Conservation (phyloP, 2,113 vertebrate species). For the Ibidorhyncha struthersii region DNA sequence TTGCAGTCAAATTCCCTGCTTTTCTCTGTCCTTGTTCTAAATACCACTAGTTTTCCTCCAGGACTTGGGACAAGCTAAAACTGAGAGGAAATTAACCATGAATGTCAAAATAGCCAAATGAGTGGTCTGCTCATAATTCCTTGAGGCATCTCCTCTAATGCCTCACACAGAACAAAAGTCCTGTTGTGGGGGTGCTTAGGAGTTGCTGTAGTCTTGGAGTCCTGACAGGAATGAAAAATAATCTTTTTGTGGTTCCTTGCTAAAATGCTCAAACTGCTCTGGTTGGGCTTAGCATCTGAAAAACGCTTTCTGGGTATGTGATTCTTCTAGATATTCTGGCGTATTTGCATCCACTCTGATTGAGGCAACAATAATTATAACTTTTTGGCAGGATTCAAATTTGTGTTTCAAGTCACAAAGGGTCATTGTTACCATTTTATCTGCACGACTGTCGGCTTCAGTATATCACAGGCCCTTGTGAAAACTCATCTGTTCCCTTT, state of each 20-base stretch:
- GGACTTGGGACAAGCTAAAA: background rate
- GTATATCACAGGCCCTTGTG: background rate
- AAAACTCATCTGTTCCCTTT: background rate
- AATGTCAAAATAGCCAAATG: constrained; percentile 37
- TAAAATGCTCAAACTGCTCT: constrained; percentile 6
- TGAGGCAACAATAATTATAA: background rate
- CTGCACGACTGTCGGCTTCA: background rate
- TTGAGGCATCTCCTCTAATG: constrained; percentile 37
- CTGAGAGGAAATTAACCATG: background rate
- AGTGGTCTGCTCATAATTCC: constrained; percentile 23
- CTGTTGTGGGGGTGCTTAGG: constrained; percentile 31
- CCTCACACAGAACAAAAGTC: background rate
- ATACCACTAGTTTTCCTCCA: background rate
- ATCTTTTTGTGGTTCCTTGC: constrained; percentile 38
- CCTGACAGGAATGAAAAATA: constrained; percentile 36
- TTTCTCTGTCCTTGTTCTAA: background rate
- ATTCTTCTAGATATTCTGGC: background rate
- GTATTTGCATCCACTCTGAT: background rate
- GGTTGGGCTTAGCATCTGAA: background rate
- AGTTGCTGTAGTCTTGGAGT: constrained; percentile 28
- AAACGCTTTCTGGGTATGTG: background rate
- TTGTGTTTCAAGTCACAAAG: background rate
- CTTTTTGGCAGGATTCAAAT: background rate
- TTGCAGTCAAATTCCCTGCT: background rate
- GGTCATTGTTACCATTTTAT: background rate